These are phyloP conservation scores for Sibirionetta formosa DNA, from an alignment of 2,797 vertebrate genomes.

Conservation along the genomic window DNA sequence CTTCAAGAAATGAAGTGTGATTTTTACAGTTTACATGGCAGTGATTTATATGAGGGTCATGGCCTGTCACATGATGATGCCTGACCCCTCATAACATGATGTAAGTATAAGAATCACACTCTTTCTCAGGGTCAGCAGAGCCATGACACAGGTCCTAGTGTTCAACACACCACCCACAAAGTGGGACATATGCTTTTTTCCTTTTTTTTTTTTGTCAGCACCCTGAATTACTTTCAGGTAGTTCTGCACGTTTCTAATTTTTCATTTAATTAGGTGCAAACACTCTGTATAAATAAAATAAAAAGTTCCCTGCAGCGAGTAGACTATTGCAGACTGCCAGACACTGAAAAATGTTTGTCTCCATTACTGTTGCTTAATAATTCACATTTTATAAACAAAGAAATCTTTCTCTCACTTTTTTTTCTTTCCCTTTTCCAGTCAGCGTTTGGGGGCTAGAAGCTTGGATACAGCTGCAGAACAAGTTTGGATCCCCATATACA, in stretches of 20 bases:
- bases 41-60: constrained; percentile 24
- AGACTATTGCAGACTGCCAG: constrained; percentile 64
- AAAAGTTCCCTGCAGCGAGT: constrained; percentile 56
- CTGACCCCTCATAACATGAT: constrained; percentile 4
- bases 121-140: neutral
- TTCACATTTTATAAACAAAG: constrained; percentile 72
- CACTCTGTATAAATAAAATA: constrained; percentile 74
- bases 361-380: constrained; percentile 76
- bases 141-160: neutral
- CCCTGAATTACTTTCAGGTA: constrained; percentile 68
- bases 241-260: constrained; percentile 49
- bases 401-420: constrained; percentile 56
- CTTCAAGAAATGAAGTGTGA: constrained; percentile 46
- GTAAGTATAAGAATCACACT: neutral
- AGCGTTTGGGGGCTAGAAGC: constrained; percentile 31
- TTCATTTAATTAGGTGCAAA: constrained; percentile 79
- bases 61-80: neutral
- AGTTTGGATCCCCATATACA: constrained; percentile 69
- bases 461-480: constrained; percentile 73
- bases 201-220: neutral
- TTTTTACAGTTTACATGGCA: constrained; percentile 39
- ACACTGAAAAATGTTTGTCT: constrained; percentile 66
- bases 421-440: constrained; percentile 15
- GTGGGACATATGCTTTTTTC: neutral
- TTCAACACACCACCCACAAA: constrained; percentile 38